phyloP scores from a whole-genome alignment of 2,113 vertebrate genomes.

The Meleagris gallopavo region DNA sequence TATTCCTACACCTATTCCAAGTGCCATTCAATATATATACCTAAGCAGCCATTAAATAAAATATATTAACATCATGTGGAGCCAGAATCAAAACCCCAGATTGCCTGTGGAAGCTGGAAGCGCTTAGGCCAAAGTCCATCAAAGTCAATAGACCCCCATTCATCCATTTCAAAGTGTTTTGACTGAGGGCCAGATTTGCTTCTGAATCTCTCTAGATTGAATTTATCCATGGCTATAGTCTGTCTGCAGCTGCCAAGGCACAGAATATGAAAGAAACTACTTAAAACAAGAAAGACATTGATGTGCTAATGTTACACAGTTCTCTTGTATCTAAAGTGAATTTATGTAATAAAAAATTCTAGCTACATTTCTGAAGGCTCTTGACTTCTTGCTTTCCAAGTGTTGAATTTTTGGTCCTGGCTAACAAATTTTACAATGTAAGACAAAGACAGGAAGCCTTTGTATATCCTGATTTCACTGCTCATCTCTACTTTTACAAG shows the following conservation, averaged over 20 bases:
- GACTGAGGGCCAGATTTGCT: not conserved
- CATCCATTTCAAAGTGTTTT: conserved; percentile 23
- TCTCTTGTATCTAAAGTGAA: conserved; percentile 20
- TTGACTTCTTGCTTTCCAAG: not conserved
- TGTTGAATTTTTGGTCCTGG: not conserved
- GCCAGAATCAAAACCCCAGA: not conserved
- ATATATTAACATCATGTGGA: not conserved
- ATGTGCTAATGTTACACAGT: not conserved
- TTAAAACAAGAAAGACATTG: conserved; percentile 30
- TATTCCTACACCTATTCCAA: not conserved
- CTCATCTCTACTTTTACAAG: not conserved
- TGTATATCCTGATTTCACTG: not conserved
- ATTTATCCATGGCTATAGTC: not conserved
- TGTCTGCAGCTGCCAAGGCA: not conserved
- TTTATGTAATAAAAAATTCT: conserved; percentile 18
- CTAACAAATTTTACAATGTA: not conserved
- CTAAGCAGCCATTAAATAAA: not conserved
- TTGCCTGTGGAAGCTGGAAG: not conserved
- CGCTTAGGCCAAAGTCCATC: conserved; percentile 24
- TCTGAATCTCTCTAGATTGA: conserved; percentile 16
- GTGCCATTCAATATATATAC: not conserved
- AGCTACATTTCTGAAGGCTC: not conserved
- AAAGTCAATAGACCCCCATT: not conserved
- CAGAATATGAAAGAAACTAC: conserved; percentile 1
- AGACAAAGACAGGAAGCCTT: not conserved